These are phyloP conservation scores for Labroides dimidiatus DNA, from an alignment of 2,797 vertebrate species.

Conservation along the genomic window DNA sequence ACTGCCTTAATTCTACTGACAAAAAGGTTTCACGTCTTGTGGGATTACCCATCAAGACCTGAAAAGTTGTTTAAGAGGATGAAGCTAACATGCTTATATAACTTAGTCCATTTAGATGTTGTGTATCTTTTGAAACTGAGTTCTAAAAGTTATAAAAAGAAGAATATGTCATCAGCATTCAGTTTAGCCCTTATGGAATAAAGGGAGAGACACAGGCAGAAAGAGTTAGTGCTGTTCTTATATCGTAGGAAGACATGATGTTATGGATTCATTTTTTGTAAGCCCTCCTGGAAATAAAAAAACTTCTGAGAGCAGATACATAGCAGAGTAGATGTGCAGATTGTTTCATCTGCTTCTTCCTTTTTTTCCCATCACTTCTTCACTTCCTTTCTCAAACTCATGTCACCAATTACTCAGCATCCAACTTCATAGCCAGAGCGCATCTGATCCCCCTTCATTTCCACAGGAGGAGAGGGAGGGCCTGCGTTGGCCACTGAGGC, in stretches of 20 bases:
- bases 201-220: background rate
- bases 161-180: background rate
- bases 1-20: too few relatives aligned
- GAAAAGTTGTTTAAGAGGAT: too few relatives aligned
- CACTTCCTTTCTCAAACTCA: conserved; percentile 29
- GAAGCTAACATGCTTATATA: too few relatives aligned
- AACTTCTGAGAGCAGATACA: conserved; percentile 39
- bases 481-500: conserved; percentile 74
- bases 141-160: background rate
- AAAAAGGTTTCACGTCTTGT: too few relatives aligned
- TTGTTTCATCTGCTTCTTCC: conserved; percentile 47
- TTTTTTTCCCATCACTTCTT: conserved; percentile 51
- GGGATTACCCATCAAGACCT: too few relatives aligned
- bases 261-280: conserved; percentile 16
- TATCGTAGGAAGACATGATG: background rate
- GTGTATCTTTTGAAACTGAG: too few relatives aligned
- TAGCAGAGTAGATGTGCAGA: conserved; percentile 34
- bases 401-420: conserved; percentile 72
- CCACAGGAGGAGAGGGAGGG: conserved; percentile 69
- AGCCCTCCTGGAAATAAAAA: conserved; percentile 38
- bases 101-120: too few relatives aligned
- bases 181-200: background rate
- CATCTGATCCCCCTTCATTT: conserved; percentile 77
- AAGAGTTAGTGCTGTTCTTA: background rate
- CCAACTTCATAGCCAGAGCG: conserved; percentile 63